Evolutionary conservation across 2,113 vertebrate species (phyloP).

Genomic region (Pseudopodoces humilis): DNA sequence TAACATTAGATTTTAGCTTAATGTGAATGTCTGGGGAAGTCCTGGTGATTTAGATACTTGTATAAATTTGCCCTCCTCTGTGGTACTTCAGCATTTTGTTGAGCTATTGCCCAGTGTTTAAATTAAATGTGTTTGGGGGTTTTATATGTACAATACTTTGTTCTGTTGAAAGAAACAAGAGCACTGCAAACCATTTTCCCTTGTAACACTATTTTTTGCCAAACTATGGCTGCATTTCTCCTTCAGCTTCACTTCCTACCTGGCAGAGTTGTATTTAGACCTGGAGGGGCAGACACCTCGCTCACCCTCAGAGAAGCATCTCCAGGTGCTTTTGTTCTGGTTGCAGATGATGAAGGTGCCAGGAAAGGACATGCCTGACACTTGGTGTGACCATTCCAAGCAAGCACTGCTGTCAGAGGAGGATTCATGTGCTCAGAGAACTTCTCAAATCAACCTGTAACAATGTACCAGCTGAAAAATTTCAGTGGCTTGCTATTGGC

Average conservation of each 20-base stretch:
- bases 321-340: not conserved
- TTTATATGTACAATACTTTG: not conserved
- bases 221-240: not conserved
- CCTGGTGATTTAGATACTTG: not conserved
- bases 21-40: not conserved
- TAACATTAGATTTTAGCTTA: not conserved
- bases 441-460: not conserved
- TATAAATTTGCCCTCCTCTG: not conserved
- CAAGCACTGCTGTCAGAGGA: accelerated
- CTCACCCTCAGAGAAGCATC: not conserved
- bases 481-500: not conserved
- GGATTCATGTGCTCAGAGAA: not conserved
- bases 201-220: not conserved
- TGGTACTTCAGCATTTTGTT: not conserved
- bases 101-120: not conserved
- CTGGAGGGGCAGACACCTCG: not conserved
- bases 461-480: not conserved
- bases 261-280: not conserved
- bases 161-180: not conserved
- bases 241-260: not conserved
- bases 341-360: accelerated
- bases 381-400: not conserved
- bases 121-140: not conserved
- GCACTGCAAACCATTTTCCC: not conserved
- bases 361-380: not conserved